Percentiles rank a stretch among this genome's conserved stretches.
Evolutionary conservation across 92 coral and sea anemone species (phyloP).

Genomic region (Porites lobata): DNA sequence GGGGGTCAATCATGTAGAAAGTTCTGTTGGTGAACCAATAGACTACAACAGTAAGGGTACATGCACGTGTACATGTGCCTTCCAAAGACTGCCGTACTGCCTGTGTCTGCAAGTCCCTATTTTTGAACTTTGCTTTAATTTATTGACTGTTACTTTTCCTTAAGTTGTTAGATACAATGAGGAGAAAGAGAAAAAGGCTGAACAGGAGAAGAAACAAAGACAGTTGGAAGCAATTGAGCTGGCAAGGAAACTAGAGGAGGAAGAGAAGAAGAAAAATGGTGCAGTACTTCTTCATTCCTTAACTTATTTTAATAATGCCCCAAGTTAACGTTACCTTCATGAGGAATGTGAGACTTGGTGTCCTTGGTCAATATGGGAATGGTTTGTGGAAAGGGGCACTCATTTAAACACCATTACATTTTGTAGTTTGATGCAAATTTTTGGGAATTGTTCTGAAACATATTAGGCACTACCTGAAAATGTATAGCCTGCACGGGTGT

Average conservation of each 20-base stretch:
- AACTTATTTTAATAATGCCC: background rate
- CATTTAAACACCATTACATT: no score
- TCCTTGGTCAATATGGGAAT: background rate
- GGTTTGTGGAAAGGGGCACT: no score
- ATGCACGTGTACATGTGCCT: no score
- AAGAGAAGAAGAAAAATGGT: constrained; percentile 97
- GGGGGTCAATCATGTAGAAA: no score
- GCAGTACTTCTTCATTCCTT: background rate
- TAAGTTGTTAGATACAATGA: constrained; percentile 91
- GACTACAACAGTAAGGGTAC: no score
- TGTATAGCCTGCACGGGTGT: no score
- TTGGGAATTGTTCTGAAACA: no score
- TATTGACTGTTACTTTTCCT: background rate
- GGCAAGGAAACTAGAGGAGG: constrained; percentile 96
- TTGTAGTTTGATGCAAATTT: no score
- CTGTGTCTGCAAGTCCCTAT: background rate
- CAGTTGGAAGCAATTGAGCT: constrained; percentile 93
- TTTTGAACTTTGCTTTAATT: background rate
- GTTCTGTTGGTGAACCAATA: no score
- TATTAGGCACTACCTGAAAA: no score
- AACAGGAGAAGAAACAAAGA: constrained; percentile 91
- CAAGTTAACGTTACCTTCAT: no score
- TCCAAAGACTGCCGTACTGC: background rate
- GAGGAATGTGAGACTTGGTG: background rate
- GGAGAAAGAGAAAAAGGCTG: constrained; percentile 93